Conservation (phyloP, 2,113 vertebrate species). For the Pithys albifrons region DNA sequence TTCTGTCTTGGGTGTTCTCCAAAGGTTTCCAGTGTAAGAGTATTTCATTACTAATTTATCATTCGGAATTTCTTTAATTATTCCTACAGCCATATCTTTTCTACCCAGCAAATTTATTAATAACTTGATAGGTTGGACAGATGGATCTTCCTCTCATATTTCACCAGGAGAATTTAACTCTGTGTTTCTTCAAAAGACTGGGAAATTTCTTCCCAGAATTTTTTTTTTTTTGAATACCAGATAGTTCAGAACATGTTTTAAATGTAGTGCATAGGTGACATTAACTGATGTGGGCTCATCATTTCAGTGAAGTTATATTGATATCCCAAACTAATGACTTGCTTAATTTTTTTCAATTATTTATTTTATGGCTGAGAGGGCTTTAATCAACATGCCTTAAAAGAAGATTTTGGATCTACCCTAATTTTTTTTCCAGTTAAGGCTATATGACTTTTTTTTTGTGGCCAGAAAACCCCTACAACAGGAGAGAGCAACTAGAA, state of each 20-base stretch:
- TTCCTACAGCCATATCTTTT: not conserved
- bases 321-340: not conserved
- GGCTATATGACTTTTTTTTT: not conserved
- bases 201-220: not conserved
- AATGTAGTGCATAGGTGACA: not conserved
- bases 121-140: not conserved
- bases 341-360: not conserved
- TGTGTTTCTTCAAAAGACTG: not conserved
- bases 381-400: not conserved
- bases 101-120: not conserved
- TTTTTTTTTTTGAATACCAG: not conserved
- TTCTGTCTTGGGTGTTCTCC: not conserved
- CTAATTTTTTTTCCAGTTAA: not conserved
- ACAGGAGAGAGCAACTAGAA: not conserved
- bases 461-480: not conserved
- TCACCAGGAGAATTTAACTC: not conserved
- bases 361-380: not conserved
- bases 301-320: not conserved
- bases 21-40: not conserved
- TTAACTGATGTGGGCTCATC: not conserved
- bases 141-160: not conserved
- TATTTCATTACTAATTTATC: not conserved
- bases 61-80: not conserved
- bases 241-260: not conserved
- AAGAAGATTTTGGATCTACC: not conserved